Evolutionary conservation across 2,113 vertebrate species (phyloP).

Genomic region (Otocyon megalotis): DNA sequence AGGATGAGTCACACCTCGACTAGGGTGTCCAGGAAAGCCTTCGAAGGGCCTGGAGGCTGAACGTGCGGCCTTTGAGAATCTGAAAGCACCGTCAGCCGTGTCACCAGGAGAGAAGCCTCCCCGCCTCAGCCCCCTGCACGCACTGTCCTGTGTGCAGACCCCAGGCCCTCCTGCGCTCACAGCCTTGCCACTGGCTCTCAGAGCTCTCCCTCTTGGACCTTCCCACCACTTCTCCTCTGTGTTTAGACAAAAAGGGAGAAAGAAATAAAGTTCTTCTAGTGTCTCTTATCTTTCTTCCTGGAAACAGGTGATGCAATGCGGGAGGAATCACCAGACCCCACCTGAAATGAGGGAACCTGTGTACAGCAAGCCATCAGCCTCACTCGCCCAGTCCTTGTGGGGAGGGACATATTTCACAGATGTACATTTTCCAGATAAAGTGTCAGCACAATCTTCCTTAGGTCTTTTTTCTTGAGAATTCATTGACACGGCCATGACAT

Average conservation of each 20-base stretch:
- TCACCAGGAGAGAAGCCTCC: not conserved
- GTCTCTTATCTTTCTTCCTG: not conserved
- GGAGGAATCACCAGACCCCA: not conserved
- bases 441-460: not conserved
- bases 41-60: not conserved
- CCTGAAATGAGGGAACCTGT: not conserved
- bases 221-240: not conserved
- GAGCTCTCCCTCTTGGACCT: not conserved
- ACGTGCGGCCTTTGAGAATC: not conserved
- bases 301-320: not conserved
- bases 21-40: not conserved
- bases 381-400: not conserved
- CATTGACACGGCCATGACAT: not conserved
- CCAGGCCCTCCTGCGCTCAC: not conserved
- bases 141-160: fast-evolving
- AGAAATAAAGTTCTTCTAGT: not conserved
- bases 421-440: not conserved
- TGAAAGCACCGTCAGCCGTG: not conserved
- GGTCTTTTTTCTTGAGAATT: not conserved
- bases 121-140: not conserved
- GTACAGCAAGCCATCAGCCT: not conserved
- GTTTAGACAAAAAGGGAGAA: not conserved
- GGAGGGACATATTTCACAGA: not conserved
- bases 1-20: not conserved
- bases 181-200: not conserved